A percentile compares a stretch with the other conserved stretches of the same genome.
These are phyloP conservation scores for Thereva nobilitata DNA, from an alignment of 2,888 invertebrate species.

Conservation along the genomic window DNA sequence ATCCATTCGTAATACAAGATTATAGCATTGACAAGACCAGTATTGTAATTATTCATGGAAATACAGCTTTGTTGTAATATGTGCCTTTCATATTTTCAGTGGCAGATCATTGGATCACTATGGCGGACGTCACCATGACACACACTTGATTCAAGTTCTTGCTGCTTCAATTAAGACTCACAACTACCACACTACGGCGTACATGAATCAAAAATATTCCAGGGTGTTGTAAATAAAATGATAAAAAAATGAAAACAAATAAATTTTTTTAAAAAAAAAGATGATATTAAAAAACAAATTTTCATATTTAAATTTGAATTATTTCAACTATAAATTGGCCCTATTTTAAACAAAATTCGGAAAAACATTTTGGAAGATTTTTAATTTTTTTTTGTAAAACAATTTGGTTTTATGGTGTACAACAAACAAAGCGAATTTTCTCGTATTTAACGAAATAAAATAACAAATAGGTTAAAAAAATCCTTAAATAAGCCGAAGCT, in stretches of 20 bases:
- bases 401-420: too few species aligned
- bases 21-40: too few species aligned
- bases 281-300: background rate
- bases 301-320: too few species aligned
- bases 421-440: too few species aligned
- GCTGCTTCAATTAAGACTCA: slow-evolving; percentile 71
- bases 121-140: slow-evolving; percentile 57
- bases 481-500: too few species aligned
- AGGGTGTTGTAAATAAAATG: slow-evolving; percentile 53
- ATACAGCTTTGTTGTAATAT: background rate
- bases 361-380: too few species aligned
- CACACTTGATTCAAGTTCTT: slow-evolving; percentile 65
- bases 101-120: slow-evolving; percentile 48
- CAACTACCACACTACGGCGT: slow-evolving; percentile 74
- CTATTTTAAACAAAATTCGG: too few species aligned
- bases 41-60: too few species aligned
- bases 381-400: too few species aligned
- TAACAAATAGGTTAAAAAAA: too few species aligned
- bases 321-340: slow-evolving; percentile 12
- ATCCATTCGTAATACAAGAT: too few species aligned
- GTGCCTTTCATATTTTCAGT: slow-evolving; percentile 43
- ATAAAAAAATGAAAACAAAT: slow-evolving; percentile 16
- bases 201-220: slow-evolving; percentile 75
- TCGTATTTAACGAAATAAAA: too few species aligned
- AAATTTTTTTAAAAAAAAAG: slow-evolving; percentile 8